Evolutionary conservation across 1,140 invertebrate genomes (phyloP).

Genomic region (Drosophila cardini): DNA sequence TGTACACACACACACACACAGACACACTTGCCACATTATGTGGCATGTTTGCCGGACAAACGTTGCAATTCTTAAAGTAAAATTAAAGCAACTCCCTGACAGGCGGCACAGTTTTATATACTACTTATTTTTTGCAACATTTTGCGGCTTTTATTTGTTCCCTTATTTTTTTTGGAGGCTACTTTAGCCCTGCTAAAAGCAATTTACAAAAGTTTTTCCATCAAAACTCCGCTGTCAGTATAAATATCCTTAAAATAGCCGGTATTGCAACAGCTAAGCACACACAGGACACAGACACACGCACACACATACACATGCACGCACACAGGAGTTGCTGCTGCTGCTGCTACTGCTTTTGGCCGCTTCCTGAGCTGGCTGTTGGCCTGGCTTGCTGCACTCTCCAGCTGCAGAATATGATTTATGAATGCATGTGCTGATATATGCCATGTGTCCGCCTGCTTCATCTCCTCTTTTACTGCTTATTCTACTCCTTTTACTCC

Average conservation of each 20-base stretch:
- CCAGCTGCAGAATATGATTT: constrained; percentile 80
- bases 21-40: constrained; percentile 13
- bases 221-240: constrained; percentile 84
- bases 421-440: constrained; percentile 84
- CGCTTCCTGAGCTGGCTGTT: constrained; percentile 59
- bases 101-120: constrained; percentile 12
- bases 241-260: constrained; percentile 84
- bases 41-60: constrained; percentile 19
- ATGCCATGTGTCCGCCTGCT: constrained; percentile 60
- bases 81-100: constrained; percentile 57
- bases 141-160: constrained; percentile 17
- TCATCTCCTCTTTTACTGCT: not conserved
- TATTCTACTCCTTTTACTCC: not conserved
- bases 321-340: constrained; percentile 46
- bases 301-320: constrained; percentile 39
- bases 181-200: constrained; percentile 65
- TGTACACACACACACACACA: constrained; percentile 3
- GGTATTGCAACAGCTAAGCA: constrained; percentile 61
- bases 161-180: constrained; percentile 22
- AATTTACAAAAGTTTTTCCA: constrained; percentile 85
- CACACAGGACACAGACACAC: constrained; percentile 25
- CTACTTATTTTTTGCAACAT: constrained; percentile 3
- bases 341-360: constrained; percentile 60
- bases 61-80: constrained; percentile 39
- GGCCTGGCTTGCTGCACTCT: constrained; percentile 63